These are phyloP conservation scores for Alethe diademata DNA, from an alignment of 2,113 vertebrate species.

Conservation along the genomic window DNA sequence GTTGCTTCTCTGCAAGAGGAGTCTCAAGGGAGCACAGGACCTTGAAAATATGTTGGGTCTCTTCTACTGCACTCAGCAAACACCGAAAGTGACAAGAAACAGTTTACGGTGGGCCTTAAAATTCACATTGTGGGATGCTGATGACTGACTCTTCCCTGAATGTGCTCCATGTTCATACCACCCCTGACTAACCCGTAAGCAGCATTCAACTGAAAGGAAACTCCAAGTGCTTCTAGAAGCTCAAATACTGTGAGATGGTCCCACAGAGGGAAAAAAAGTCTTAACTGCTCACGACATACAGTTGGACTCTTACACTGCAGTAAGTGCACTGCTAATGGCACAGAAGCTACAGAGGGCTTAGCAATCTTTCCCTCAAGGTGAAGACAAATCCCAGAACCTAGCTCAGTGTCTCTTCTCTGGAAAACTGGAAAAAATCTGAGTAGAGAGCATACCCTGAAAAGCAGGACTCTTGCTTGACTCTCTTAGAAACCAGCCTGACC, in stretches of 20 bases:
- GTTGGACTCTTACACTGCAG: not conserved
- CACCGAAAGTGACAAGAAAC: not conserved
- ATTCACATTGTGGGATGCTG: not conserved
- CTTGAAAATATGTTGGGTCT: not conserved
- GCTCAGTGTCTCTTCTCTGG: not conserved
- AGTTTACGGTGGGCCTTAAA: not conserved
- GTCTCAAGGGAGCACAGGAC: not conserved
- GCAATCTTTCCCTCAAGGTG: not conserved
- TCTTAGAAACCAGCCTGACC: not conserved
- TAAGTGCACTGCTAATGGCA: not conserved
- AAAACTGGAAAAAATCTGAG: not conserved
- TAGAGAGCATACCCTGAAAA: not conserved
- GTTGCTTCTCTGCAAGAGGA: slow-evolving; percentile 30
- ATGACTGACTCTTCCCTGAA: not conserved
- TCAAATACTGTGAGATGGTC: not conserved
- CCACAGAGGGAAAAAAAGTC: not conserved
- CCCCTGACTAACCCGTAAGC: not conserved
- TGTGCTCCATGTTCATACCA: not conserved
- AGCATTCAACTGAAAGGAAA: not conserved
- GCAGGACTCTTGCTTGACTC: not conserved
- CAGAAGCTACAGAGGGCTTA: not conserved
- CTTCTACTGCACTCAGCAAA: slow-evolving; percentile 8
- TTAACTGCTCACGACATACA: not conserved
- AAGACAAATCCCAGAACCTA: not conserved
- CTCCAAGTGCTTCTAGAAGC: not conserved